phyloP scores from a whole-genome alignment of 2,797 vertebrate species.

The Darevskia nairensis region DNA sequence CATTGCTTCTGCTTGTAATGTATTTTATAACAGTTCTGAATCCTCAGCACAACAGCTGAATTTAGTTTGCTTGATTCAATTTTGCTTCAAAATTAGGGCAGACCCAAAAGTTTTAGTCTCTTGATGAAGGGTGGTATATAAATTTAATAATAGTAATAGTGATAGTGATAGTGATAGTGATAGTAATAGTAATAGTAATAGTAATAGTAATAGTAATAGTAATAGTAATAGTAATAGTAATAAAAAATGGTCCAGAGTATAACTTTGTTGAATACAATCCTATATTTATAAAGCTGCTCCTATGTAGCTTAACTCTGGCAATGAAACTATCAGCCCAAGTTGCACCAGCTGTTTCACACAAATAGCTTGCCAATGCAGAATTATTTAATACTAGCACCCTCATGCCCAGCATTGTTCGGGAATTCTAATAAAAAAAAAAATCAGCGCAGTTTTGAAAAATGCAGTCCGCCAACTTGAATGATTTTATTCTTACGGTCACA shows the following conservation, averaged over 20 bases:
- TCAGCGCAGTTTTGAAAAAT: too few species aligned
- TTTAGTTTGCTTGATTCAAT: neutral
- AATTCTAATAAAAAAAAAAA: too few species aligned
- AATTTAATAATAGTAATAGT: neutral
- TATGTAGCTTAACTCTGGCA: neutral
- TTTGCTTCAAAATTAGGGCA: neutral
- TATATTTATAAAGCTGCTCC: neutral
- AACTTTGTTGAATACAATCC: neutral
- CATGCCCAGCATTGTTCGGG: too few species aligned
- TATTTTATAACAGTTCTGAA: neutral
- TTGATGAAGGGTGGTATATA: neutral
- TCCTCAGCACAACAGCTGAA: neutral
- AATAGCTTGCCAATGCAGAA: neutral
- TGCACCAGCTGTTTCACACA: neutral
- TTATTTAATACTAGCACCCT: too few species aligned
- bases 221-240: neutral
- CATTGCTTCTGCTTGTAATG: neutral
- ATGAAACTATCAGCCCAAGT: neutral
- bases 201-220: neutral
- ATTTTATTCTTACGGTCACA: too few species aligned
- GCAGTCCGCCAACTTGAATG: too few species aligned
- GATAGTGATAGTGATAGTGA: neutral
- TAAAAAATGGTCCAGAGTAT: too few species aligned
- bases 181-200: too few species aligned
- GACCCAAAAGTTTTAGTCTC: neutral